Conservation (phyloP, 1,140 invertebrate genomes). For the Heliconius eleuchia region DNA sequence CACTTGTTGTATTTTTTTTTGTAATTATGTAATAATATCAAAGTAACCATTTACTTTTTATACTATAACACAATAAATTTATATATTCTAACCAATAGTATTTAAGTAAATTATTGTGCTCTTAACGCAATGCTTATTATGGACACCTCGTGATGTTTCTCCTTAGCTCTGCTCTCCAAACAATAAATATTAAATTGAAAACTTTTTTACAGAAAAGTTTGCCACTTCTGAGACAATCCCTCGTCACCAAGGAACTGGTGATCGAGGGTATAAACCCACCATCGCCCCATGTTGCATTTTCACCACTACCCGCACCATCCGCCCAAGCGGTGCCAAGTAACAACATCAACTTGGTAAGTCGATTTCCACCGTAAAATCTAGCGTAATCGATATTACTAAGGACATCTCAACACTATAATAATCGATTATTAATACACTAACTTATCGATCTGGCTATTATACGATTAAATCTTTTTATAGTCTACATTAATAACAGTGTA, state of each 20-base stretch:
- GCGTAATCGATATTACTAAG: background rate
- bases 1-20: background rate
- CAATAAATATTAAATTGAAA: background rate
- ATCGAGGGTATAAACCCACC: constrained; percentile 98
- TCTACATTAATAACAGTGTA: background rate
- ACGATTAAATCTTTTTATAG: background rate
- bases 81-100: background rate
- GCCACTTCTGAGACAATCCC: constrained; percentile 93
- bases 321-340: constrained; percentile 42
- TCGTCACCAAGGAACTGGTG: constrained; percentile 94
- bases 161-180: background rate
- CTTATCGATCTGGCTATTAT: constrained; percentile 2
- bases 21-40: background rate
- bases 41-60: background rate
- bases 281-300: constrained; percentile 63
- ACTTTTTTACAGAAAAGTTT: constrained; percentile 92
- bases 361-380: background rate
- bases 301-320: constrained; percentile 45
- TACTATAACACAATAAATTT: background rate
- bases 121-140: background rate
- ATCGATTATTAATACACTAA: constrained; percentile 13
- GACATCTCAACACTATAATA: constrained; percentile 3
- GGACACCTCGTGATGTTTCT: background rate
- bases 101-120: background rate
- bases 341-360: background rate